Conservation (phyloP, 2,113 vertebrate genomes). For the Pyxicephalus adspersus region DNA sequence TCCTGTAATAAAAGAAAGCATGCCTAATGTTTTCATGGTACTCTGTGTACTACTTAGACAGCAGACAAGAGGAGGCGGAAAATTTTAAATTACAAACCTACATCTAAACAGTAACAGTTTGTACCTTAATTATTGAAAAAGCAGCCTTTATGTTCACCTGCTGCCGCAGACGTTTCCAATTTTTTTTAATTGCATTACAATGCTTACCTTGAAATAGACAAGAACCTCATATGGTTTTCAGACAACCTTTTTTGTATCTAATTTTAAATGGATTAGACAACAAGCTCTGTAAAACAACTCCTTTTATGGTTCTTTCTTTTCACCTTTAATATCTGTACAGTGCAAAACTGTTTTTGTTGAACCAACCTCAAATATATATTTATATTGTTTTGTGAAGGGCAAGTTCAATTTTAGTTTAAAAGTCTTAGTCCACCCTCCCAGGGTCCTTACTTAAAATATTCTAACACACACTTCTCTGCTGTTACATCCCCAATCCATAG, state of each 20-base stretch:
- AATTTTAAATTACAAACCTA: constrained; percentile 44
- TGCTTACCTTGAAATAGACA: constrained; percentile 28
- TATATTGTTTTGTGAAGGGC: too few relatives aligned
- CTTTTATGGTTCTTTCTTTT: constrained; percentile 11
- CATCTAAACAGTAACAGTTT: constrained; percentile 46
- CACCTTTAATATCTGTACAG: background rate
- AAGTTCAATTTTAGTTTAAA: too few relatives aligned
- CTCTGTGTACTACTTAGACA: constrained; percentile 39
- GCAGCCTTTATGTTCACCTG: constrained; percentile 33
- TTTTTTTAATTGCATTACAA: constrained; percentile 22
- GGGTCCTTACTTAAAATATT: too few relatives aligned
- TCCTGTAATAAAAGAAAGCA: constrained; percentile 18
- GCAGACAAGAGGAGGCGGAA: constrained; percentile 41
- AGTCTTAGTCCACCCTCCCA: too few relatives aligned
- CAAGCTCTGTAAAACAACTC: background rate
- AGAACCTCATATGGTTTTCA: constrained; percentile 1
- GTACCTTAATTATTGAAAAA: constrained; percentile 41
- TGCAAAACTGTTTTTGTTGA: too few relatives aligned
- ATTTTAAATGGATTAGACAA: constrained; percentile 23
- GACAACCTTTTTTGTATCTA: constrained; percentile 4
- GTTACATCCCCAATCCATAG: too few relatives aligned
- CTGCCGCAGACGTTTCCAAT: constrained; percentile 21
- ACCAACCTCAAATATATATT: too few relatives aligned
- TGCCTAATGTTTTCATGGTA: constrained; percentile 30
- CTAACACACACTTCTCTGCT: too few relatives aligned